phyloP scores from a whole-genome alignment of 2,888 invertebrate genomes.

The Cabera pusaria region DNA sequence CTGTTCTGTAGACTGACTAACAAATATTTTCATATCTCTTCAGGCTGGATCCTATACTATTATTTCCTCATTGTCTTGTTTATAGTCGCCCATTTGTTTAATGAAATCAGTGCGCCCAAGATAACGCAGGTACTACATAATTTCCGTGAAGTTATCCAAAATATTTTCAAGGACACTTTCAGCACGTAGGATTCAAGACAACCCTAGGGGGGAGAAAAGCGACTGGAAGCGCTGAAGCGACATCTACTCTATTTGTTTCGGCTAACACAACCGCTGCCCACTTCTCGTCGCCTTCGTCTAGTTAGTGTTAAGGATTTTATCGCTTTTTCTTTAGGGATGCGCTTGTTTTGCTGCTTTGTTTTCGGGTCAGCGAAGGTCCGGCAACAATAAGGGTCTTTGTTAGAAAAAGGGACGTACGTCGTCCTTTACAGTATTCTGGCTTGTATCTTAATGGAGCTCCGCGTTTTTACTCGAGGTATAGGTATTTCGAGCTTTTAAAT shows the following conservation, averaged over 20 bases:
- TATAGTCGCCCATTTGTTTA: too few relatives aligned
- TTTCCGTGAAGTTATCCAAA: too few relatives aligned
- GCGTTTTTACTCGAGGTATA: constrained; percentile 2
- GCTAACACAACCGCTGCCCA: constrained; percentile 68
- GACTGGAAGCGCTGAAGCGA: constrained; percentile 57
- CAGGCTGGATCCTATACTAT: too few relatives aligned
- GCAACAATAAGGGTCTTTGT: constrained; percentile 21
- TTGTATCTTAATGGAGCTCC: too few relatives aligned
- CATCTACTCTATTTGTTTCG: constrained; percentile 72
- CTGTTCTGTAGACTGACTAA: too few relatives aligned
- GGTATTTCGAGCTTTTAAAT: constrained; percentile 7
- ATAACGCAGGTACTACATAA: too few relatives aligned
- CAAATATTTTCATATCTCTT: too few relatives aligned
- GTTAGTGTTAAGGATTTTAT: constrained; percentile 71
- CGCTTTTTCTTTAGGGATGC: constrained; percentile 58
- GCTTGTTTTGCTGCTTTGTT: constrained; percentile 38
- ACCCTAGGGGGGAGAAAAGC: constrained; percentile 38
- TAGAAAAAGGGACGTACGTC: neutral
- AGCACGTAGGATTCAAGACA: neutral
- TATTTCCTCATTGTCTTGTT: too few relatives aligned
- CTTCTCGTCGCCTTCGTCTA: constrained; percentile 63
- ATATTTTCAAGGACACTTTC: too few relatives aligned
- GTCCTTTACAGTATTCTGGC: too few relatives aligned
- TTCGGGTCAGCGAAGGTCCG: constrained; percentile 34
- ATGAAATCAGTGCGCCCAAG: too few relatives aligned